Conservation (phyloP, 2,113 vertebrate species). For the Strix uralensis region DNA sequence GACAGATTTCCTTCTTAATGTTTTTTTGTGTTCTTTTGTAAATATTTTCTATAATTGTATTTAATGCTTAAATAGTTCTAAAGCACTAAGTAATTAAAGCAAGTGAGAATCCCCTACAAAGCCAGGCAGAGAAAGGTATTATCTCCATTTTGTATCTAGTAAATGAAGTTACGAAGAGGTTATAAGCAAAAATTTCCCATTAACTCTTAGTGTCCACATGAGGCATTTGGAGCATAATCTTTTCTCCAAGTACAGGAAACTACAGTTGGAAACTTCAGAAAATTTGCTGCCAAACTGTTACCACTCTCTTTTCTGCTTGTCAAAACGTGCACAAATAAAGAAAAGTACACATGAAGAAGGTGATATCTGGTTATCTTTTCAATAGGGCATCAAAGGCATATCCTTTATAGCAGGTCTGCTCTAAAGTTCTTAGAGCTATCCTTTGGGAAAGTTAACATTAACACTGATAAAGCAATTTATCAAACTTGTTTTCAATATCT, state of each 20-base stretch:
- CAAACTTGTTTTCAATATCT: neutral
- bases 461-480: neutral
- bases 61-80: neutral
- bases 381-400: neutral
- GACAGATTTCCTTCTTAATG: neutral
- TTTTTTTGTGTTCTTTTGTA: neutral
- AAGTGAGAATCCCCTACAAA: neutral
- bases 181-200: neutral
- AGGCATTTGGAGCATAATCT: neutral
- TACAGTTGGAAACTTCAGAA: neutral
- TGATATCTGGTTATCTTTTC: neutral
- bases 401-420: neutral
- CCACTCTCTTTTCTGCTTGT: neutral
- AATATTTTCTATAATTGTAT: neutral
- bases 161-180: neutral
- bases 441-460: neutral
- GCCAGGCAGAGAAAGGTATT: neutral
- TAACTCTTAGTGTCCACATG: fast-evolving
- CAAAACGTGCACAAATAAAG: neutral
- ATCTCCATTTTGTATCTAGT: neutral
- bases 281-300: neutral
- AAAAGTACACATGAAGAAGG: neutral
- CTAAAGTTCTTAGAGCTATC: neutral
- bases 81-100: neutral
- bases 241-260: neutral